A percentile compares a stretch with the other conserved stretches of the same genome.
Evolutionary conservation across 2,113 vertebrate species (phyloP).

Genomic region (Zeus faber): DNA sequence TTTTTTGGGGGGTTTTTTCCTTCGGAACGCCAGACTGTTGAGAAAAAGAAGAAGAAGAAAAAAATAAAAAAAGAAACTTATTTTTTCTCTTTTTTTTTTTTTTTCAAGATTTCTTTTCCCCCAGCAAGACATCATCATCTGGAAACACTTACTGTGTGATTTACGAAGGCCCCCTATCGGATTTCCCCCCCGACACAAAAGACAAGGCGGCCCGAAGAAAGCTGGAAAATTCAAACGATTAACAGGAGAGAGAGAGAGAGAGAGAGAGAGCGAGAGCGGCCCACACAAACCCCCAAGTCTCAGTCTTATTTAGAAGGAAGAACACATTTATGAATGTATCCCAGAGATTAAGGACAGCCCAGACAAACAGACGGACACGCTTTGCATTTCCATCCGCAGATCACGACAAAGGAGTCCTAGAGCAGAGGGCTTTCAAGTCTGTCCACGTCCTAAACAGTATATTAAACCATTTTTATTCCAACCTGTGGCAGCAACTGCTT

Average conservation of each 20-base stretch:
- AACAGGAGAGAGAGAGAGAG: too few relatives aligned
- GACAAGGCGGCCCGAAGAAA: constrained; percentile 49
- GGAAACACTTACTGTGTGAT: constrained; percentile 78
- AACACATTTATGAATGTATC: constrained; percentile 25
- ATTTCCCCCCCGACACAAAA: constrained; percentile 70
- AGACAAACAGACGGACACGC: background rate
- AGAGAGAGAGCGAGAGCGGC: too few relatives aligned
- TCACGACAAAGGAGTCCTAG: background rate
- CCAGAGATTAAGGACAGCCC: constrained; percentile 5
- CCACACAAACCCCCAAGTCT: too few relatives aligned
- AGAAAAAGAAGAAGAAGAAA: too few relatives aligned
- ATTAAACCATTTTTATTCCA: background rate
- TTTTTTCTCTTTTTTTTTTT: constrained; percentile 25
- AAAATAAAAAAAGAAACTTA: too few relatives aligned
- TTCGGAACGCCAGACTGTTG: too few relatives aligned
- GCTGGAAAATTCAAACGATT: constrained; percentile 51
- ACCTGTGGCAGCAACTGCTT: background rate
- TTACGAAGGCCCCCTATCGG: constrained; percentile 70
- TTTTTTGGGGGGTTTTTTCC: too few relatives aligned
- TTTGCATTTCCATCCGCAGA: constrained; percentile 8
- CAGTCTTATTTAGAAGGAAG: too few relatives aligned
- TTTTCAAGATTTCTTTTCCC: constrained; percentile 27
- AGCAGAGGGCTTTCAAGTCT: background rate
- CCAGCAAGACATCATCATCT: constrained; percentile 70
- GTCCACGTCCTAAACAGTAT: background rate